Evolutionary conservation across 2,888 invertebrate species (phyloP).

Genomic region (Ischnura elegans): DNA sequence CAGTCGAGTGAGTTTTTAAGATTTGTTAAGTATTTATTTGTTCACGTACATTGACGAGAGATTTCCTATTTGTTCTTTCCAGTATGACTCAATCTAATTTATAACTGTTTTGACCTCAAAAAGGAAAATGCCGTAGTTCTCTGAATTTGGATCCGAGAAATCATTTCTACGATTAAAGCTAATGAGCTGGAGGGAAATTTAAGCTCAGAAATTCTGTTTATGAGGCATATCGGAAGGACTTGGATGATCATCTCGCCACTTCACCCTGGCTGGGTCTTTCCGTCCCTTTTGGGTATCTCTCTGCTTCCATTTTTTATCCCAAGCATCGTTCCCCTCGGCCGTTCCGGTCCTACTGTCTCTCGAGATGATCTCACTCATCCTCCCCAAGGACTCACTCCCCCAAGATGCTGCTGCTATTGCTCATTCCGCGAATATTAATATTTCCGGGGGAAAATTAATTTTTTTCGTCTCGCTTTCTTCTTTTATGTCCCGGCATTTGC

Average conservation of each 20-base stretch:
- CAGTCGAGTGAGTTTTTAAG: too few relatives aligned
- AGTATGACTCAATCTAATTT: too few relatives aligned
- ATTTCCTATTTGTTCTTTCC: too few relatives aligned
- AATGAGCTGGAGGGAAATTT: too few relatives aligned
- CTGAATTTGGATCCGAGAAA: too few relatives aligned
- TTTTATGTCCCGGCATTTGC: background rate
- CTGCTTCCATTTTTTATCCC: background rate
- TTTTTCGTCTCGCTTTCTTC: background rate
- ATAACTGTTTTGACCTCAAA: too few relatives aligned
- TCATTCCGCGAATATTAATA: background rate
- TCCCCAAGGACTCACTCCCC: background rate
- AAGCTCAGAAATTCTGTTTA: too few relatives aligned
- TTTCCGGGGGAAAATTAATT: background rate
- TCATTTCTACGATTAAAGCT: too few relatives aligned
- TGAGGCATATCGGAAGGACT: too few relatives aligned
- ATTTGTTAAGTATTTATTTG: too few relatives aligned
- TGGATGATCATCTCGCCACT: background rate
- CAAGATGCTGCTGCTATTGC: background rate
- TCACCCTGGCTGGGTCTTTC: background rate
- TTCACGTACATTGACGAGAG: too few relatives aligned
- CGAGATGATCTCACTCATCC: background rate
- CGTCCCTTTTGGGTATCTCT: background rate
- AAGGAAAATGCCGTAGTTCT: too few relatives aligned
- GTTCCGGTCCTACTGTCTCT: background rate
- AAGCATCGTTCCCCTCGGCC: background rate